phyloP scores from a whole-genome alignment of 1,140 invertebrate genomes.

The Pseudobourletiella spinata region DNA sequence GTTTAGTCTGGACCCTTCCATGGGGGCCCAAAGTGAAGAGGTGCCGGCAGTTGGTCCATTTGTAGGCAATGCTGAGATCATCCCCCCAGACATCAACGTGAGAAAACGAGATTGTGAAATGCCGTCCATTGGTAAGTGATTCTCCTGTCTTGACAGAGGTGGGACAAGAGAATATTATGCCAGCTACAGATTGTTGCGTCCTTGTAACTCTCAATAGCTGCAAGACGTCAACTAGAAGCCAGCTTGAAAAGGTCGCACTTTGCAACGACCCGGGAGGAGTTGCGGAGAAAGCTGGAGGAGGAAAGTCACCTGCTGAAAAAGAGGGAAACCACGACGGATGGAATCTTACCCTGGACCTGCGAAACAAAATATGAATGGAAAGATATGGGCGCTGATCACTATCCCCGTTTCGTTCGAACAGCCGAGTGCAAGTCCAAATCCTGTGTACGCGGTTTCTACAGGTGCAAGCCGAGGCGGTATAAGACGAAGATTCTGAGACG shows the following conservation, averaged over 20 bases:
- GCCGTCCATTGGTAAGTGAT: conserved; percentile 13
- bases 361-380: conserved; percentile 27
- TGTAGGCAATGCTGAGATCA: conserved; percentile 17
- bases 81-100: neutral
- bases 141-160: no score
- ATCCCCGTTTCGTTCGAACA: conserved; percentile 33
- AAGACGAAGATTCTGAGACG: conserved; percentile 33
- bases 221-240: neutral
- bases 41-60: conserved; percentile 18
- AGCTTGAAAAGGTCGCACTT: conserved; percentile 31
- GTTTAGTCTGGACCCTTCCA: neutral
- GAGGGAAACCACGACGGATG: conserved; percentile 13
- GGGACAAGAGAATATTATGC: neutral
- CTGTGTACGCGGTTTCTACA: conserved; percentile 34
- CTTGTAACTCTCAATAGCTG: neutral
- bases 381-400: conserved; percentile 32
- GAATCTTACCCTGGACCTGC: conserved; percentile 32
- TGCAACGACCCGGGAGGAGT: conserved; percentile 27
- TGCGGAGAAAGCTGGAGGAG: conserved; percentile 19
- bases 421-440: conserved; percentile 30
- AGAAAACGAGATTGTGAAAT: conserved; percentile 24
- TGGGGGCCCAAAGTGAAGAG: neutral
- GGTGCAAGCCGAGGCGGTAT: conserved; percentile 32
- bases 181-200: no score
- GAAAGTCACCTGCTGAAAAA: conserved; percentile 22